These are phyloP conservation scores for Melanogrammus aeglefinus DNA, from an alignment of 2,797 vertebrate species.

Conservation along the genomic window DNA sequence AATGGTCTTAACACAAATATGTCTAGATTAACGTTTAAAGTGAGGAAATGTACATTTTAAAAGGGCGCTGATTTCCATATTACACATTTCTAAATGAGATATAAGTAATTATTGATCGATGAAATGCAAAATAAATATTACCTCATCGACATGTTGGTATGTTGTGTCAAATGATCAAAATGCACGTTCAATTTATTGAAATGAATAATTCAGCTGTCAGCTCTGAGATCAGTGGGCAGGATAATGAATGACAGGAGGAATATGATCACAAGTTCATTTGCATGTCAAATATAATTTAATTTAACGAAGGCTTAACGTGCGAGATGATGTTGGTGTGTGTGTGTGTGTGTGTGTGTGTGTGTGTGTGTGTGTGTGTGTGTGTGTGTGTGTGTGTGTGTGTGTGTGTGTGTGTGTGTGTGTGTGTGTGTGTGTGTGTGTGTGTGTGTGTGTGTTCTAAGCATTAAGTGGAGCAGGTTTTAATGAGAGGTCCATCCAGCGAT, in stretches of 20 bases:
- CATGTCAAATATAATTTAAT: background rate
- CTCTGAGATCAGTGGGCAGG: slow-evolving; percentile 16
- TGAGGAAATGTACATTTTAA: too few relatives aligned
- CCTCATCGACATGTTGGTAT: too few relatives aligned
- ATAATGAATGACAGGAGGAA: background rate
- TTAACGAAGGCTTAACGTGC: background rate
- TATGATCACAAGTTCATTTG: background rate
- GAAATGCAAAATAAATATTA: too few relatives aligned
- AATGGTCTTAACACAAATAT: background rate
- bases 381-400: too few relatives aligned
- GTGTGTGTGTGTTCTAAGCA: background rate
- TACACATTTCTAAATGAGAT: too few relatives aligned
- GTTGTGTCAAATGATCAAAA: too few relatives aligned
- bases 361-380: too few relatives aligned
- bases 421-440: too few relatives aligned
- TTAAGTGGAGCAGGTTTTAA: background rate
- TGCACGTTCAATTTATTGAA: background rate
- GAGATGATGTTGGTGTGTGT: background rate
- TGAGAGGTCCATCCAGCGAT: background rate
- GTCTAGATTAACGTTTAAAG: too few relatives aligned
- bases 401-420: too few relatives aligned
- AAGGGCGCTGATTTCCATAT: too few relatives aligned
- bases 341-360: background rate
- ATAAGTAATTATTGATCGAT: too few relatives aligned
- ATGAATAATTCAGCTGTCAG: background rate